phyloP scores from a whole-genome alignment of 2,113 vertebrate species.

The Capreolus pygargus region DNA sequence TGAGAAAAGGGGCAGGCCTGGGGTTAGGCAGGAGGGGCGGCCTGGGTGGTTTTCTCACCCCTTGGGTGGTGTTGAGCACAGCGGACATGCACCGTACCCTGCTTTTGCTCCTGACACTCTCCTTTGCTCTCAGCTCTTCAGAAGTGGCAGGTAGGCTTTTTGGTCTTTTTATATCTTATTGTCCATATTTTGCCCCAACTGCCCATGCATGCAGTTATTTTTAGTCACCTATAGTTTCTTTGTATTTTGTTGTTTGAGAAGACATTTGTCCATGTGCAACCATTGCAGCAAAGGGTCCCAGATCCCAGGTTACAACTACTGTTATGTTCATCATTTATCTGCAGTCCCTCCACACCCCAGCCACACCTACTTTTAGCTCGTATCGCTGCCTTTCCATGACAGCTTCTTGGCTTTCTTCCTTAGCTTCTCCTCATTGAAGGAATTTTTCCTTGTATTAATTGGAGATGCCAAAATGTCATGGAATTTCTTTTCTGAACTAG shows the following conservation, averaged over 20 bases:
- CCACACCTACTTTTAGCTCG: not conserved
- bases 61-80: not conserved
- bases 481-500: not conserved
- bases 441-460: not conserved
- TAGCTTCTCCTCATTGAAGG: not conserved
- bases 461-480: not conserved
- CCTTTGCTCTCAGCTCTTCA: not conserved
- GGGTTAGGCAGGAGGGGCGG: not conserved
- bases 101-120: not conserved
- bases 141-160: not conserved
- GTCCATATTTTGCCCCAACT: not conserved
- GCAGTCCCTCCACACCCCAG: not conserved
- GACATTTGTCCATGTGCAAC: not conserved
- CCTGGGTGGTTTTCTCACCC: not conserved
- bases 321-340: not conserved
- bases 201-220: not conserved
- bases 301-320: not conserved
- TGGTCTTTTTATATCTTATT: not conserved
- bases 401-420: constrained; percentile 11
- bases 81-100: fast-evolving
- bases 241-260: not conserved
- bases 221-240: not conserved
- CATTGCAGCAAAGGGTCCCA: not conserved
- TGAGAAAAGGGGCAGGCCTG: too few relatives aligned
- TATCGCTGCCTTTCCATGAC: not conserved